Conservation (phyloP, 2,888 invertebrate species). For the Epinotia ramella region DNA sequence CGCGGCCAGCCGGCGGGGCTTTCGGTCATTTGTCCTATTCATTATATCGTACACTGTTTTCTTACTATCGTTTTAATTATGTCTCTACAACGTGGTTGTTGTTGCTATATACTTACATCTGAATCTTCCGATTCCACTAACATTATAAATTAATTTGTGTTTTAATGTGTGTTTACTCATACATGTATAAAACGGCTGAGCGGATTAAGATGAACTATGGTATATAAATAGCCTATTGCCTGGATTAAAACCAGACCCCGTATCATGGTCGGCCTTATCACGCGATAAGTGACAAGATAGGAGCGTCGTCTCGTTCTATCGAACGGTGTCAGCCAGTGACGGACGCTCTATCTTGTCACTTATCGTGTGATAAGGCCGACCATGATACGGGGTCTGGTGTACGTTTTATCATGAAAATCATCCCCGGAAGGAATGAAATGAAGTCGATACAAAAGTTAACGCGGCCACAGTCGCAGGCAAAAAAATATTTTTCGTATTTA, state of each 20-base stretch:
- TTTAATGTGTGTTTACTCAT: not conserved
- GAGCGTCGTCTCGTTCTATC: too few relatives aligned
- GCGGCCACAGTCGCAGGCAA: not conserved
- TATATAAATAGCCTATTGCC: not conserved
- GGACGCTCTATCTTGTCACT: too few relatives aligned
- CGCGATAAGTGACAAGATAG: too few relatives aligned
- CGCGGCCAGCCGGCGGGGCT: slow-evolving; percentile 6
- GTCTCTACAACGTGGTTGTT: not conserved
- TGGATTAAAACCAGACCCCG: not conserved
- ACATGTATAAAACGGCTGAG: not conserved
- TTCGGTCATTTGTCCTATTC: slow-evolving; percentile 48
- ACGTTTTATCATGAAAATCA: not conserved
- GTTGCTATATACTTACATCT: not conserved
- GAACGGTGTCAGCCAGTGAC: too few relatives aligned
- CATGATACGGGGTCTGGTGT: too few relatives aligned
- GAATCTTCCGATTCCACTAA: not conserved
- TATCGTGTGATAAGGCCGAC: too few relatives aligned
- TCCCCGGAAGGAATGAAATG: not conserved
- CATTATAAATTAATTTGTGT: not conserved
- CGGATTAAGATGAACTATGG: not conserved
- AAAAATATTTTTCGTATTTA: not conserved
- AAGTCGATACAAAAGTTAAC: not conserved
- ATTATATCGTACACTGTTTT: slow-evolving; percentile 46
- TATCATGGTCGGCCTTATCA: too few relatives aligned
- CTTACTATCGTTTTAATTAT: slow-evolving; percentile 28